Evolutionary conservation across 2,113 vertebrate species (phyloP), one percentile per base, ranked within the genome.

Genomic region (Eurystomus gularis): DNA sequence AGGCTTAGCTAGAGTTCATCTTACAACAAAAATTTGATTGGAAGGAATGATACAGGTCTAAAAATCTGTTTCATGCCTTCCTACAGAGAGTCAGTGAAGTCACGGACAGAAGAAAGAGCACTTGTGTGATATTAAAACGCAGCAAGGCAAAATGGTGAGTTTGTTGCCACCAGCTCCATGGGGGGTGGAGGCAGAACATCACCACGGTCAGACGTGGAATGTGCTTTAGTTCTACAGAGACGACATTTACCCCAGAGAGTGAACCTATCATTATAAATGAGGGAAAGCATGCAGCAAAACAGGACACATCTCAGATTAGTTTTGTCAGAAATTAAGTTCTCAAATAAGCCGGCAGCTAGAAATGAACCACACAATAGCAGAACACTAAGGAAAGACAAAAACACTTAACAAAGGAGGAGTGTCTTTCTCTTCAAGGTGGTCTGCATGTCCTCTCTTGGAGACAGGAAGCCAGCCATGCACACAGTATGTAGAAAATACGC

Each of bases 1-100:
- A 92, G 66, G 73, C 25, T 95, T 81, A 94, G 66, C 85, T 72
- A 76, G 79, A 94, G 88, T 82, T 87, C 65, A 89, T 87, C 57
- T 52, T 82, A 87, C 3, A 13, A 85, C 94, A 94, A 93, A 90
- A 52, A 35, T 35, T 52, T 76, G 86, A 95, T 26, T 86, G 80
- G 61, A 96, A 60, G 76, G 81, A 92, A 92, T 35, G 77, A 95
- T 69, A 93, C 0, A 2, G 16, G n/a, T 57, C 86, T 86, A 90
- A 95, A 95, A 95, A 91, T 91, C 76, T 83, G 82, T 35, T 94
- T 96, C 68, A 18, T 81, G 90, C 51, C 57, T 83, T 75, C 73
- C 51, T 85, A 82, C 62, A 80, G 65, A 1, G 7, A 66, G 70
- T 49, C 73, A 91, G 57, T 62, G 77, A 95, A 94, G 70, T 62